phyloP scores from a whole-genome alignment of 2,888 invertebrate species.

The Metacarcinus magister region DNA sequence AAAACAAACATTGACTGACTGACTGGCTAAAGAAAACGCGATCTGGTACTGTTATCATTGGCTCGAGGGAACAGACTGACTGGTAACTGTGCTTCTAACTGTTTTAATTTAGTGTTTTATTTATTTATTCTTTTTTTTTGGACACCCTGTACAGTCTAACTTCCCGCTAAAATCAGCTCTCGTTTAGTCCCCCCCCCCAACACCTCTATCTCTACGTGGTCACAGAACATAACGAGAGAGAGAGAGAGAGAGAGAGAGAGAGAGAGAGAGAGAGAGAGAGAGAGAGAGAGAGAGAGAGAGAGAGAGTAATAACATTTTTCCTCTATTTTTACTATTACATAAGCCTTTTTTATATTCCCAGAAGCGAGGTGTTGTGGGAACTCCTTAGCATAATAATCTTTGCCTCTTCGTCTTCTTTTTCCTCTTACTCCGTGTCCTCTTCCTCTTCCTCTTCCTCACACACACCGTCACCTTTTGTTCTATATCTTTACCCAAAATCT shows the following conservation, averaged over 20 bases:
- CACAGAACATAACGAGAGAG: not conserved
- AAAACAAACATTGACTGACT: no score
- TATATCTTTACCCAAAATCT: not conserved
- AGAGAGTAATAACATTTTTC: not conserved
- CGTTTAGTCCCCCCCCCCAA: no score
- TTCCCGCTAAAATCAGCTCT: no score
- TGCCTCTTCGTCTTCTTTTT: not conserved
- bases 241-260: conserved; percentile 2
- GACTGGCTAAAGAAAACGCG: no score
- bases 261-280: conserved; percentile 2
- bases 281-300: conserved; percentile 2
- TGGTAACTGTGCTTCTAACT: no score
- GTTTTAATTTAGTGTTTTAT: no score
- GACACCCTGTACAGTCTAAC: no score
- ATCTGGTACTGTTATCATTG: no score
- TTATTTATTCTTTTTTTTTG: no score
- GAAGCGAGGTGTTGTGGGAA: not conserved
- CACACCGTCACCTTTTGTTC: not conserved
- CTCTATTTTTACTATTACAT: not conserved
- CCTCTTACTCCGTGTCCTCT: not conserved
- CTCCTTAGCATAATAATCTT: not conserved
- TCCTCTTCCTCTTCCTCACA: not conserved
- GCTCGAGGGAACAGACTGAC: no score
- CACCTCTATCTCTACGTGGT: no score
- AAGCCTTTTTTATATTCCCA: not conserved